Evolutionary conservation across 2,888 invertebrate species (phyloP).

Genomic region (Synanthedon tipuliformis): DNA sequence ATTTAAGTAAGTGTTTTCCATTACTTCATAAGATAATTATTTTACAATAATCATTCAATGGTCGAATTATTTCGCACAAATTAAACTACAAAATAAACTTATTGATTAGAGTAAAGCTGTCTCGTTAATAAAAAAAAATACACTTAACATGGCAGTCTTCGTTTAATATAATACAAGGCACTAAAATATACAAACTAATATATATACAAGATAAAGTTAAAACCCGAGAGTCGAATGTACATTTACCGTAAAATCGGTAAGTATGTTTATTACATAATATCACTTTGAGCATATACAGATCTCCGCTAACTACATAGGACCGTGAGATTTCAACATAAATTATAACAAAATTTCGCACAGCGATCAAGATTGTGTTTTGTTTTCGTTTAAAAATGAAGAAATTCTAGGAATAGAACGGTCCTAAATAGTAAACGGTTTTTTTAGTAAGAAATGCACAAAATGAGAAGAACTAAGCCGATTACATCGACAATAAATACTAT

Average conservation of each 20-base stretch:
- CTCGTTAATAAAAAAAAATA: constrained; percentile 48
- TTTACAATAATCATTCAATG: no score
- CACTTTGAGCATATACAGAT: constrained; percentile 61
- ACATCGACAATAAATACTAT: constrained; percentile 57
- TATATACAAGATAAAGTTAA: constrained; percentile 59
- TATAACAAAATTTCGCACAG: no score
- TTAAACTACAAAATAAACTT: constrained; percentile 31
- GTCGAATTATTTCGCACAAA: no score
- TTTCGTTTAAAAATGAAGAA: no score
- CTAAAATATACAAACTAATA: constrained; percentile 50
- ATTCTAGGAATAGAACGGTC: no score
- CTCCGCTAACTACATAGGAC: neutral
- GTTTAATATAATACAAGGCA: constrained; percentile 54
- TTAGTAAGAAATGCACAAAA: constrained; percentile 51
- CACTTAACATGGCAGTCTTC: constrained; percentile 67
- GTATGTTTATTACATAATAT: constrained; percentile 62
- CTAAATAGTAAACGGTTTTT: constrained; percentile 16
- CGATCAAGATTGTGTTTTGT: no score
- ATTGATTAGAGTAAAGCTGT: constrained; percentile 66
- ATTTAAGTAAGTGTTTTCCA: no score
- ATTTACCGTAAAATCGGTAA: constrained; percentile 69
- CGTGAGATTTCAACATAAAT: no score
- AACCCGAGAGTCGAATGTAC: constrained; percentile 56
- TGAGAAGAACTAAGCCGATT: constrained; percentile 52
- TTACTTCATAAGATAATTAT: no score